Evolutionary conservation across 2,888 invertebrate species (phyloP), one percentile per base, ranked within the genome.

Genomic region (Andrena bucephala): DNA sequence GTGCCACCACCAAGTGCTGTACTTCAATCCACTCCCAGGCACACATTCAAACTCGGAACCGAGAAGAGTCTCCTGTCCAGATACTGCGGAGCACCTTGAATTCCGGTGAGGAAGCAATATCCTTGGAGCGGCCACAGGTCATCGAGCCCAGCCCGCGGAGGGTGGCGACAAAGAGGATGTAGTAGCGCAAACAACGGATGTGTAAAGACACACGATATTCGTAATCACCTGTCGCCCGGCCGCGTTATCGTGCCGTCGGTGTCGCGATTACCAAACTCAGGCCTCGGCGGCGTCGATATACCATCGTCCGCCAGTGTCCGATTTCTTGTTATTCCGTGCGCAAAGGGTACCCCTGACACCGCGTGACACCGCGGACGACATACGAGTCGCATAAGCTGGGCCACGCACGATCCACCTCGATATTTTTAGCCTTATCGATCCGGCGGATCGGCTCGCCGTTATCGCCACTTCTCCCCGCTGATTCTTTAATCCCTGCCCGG

Each of bases 121-220:
- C 16, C 52, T n/a, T 0, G n/a, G 27, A 16, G 8, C 31, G 57
- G 6, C 33, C 57, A 4, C 67, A 24, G 24, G 42, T 31, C 59
- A 33, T 3, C 31, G 20, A 20, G 33, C 24, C 57, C 57, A 24
- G 10, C 0, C 24, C 24, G 27, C 24, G 4, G 16, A 24, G 57
- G 57, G 57, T 57, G 57, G 57, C 57, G 57, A n/a, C n/a, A 8
- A 29, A 27, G 60, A 83, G 74, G 76, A 67, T 81, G 86, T 87
- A 73, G 65, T 78, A 85, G 70, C 77, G 79, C 70, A 76, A 83
- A 91, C 89, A 92, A 88, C 91, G 91, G 91, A 91, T 92, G 91
- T 91, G 80, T 90, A 90, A 85, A 85, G 89, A 90, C 84, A 91
- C 85, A 69, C 83, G 91, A 91, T 90, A 91, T 84, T 83, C 84